Evolutionary conservation across 2,113 vertebrate species (phyloP), one percentile per base, ranked within the genome.

Genomic region (Ursus arctos): DNA sequence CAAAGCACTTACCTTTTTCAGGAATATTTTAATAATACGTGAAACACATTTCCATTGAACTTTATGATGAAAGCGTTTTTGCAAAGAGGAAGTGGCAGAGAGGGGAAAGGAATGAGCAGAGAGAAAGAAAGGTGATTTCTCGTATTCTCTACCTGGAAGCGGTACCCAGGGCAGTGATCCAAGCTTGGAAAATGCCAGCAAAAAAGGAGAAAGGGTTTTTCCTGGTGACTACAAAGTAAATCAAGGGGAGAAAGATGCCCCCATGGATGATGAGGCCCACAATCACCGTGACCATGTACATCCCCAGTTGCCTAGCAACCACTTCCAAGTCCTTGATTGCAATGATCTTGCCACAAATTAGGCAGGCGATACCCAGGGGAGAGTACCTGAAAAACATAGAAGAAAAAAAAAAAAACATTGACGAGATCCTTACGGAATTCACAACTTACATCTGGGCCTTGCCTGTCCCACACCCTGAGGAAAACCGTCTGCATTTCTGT

Each of bases 231-330:
- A 99, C 98, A 57, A 99, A 99, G 98, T 99, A 99, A 98, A 99
- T 99, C 94, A 99, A 98, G 84, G 99, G 99, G 98, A 99, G 99
- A 98, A 99, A 99, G 98, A 99, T 99, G 36, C 99, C 99, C 96
- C 99, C 99, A 0, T 99, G 99, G 98, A 99, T 99, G 98, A 99
- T 97, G 94, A 99, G 99, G 74, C 99, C 99, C 59, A 99, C 97
- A 91, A 99, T 99, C 94, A 99, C 99, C 2, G 99, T 99, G 49
- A 99, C 98, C 99, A 99, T 99, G 98, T 99, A 99, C 99, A 99
- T 99, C 51, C 99, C 99, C 98, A 99, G 99, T 97, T 99, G 99
- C 98, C 99, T 99, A 94, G 98, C 99, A 82, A 99, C 99, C 92
- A 99, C 99, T 98, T 99, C 99, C 98, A 99, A 98, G 92, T 99